These are phyloP conservation scores for Phaonia tiefii DNA, from an alignment of 2,888 invertebrate species.

Conservation along the genomic window DNA sequence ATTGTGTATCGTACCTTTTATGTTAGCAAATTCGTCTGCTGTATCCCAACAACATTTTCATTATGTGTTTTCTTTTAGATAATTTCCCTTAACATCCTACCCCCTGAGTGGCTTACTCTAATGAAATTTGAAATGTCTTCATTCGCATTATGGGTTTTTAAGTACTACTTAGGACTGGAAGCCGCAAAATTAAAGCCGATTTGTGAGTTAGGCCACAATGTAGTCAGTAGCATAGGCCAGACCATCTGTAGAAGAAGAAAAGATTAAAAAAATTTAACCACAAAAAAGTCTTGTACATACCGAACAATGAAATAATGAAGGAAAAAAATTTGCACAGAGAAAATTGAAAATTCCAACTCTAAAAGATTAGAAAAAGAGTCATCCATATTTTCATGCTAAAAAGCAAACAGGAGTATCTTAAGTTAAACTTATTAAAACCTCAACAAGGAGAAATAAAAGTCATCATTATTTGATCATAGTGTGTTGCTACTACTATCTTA, in stretches of 20 bases:
- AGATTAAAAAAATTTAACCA: constrained; percentile 13
- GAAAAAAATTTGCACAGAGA: not conserved
- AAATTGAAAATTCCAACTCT: not conserved
- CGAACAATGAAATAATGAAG: constrained; percentile 15
- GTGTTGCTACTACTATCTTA: not conserved
- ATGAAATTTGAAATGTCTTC: constrained; percentile 15
- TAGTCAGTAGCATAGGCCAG: not conserved
- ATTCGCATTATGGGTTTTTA: constrained; percentile 2
- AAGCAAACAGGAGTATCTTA: too few species aligned
- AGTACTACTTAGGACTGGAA: constrained; percentile 1
- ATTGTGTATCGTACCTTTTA: too few species aligned
- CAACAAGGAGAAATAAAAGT: not conserved
- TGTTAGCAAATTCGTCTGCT: too few species aligned
- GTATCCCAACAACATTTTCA: too few species aligned
- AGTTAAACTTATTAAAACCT: constrained; percentile 39
- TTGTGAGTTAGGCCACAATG: constrained; percentile 49
- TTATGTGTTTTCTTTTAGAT: too few species aligned
- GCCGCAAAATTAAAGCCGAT: constrained; percentile 59
- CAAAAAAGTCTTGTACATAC: constrained; percentile 7
- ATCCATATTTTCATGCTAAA: not conserved
- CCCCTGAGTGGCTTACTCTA: constrained; percentile 3
- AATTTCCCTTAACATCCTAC: constrained; percentile 13
- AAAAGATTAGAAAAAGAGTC: constrained; percentile 1
- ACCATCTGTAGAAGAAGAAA: not conserved
- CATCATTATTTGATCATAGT: constrained; percentile 6